Base-by-base conservation (phyloP, 2,888 invertebrate genomes). In the Acrobasis suavella region DNA sequence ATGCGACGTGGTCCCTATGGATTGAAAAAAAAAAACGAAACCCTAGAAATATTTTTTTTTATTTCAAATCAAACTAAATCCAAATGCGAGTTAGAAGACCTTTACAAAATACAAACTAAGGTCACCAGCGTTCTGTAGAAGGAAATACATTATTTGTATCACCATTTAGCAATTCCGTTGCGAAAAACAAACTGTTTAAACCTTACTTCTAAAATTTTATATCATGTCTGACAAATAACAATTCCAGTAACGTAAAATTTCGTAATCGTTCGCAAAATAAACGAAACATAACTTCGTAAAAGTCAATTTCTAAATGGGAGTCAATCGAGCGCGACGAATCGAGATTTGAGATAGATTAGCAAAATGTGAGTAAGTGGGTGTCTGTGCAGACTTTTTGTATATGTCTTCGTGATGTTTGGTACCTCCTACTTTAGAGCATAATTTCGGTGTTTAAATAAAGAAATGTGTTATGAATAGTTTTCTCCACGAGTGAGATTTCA, bases 261-360 rank as follows among this genome's bases (percentile, higher is more conserved):
- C 55, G 39, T 55, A 55, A 55, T 16, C 39, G 39, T 55, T 39
- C 39, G 9, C 10, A 55, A 55, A 55, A 38, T 55, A 55, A 55
- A 55, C 39, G 55, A 54, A 46, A 54, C 54, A 38, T 38, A 55
- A 39, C 39, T 55, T 55, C 9, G 38, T 15, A 55, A 55, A 55
- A 55, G 52, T 37, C n/a, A 32, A 55, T 55, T 55, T 55, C 55
- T 55, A 55, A 55, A 39, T 55, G 16, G 55, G 38, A 38, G 10
- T 38, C 38, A 16, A 55, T 39, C 6, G 16, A 55, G 38, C 55
- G 37, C 15, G 39, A 14, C 55, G 39, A 55, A 55, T 38, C 39
- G 16, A n/a, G 16, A 39, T 39, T 38, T 55, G 10, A n/a, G 39
- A 39, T 39, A 37, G 38, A 38, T 9, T 10, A n/a, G 39, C 12